Percentiles rank a stretch among this genome's conserved stretches.
phyloP scores from a whole-genome alignment of 2,113 vertebrate genomes.

The Phrynosoma platyrhinos region DNA sequence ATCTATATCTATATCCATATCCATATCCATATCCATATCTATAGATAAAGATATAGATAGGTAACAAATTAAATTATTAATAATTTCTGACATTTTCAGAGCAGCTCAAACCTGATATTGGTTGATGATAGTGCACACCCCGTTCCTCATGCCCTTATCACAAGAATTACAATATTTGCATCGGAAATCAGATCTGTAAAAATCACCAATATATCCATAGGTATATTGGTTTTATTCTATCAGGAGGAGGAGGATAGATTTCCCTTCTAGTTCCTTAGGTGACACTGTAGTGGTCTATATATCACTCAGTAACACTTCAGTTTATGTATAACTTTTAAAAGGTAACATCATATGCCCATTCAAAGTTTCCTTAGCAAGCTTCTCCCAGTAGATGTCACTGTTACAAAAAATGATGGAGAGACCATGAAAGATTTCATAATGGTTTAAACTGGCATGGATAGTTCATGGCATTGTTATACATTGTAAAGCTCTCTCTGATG shows the following conservation, averaged over 20 bases:
- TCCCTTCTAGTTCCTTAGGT: neutral
- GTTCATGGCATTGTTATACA: neutral
- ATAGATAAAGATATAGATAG: too few relatives aligned
- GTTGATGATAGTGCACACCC: too few relatives aligned
- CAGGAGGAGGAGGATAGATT: neutral
- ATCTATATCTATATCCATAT: too few relatives aligned
- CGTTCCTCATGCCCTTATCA: too few relatives aligned
- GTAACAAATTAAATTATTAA: too few relatives aligned
- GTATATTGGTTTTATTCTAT: neutral
- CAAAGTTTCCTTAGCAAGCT: neutral
- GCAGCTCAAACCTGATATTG: too few relatives aligned
- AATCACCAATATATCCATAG: neutral
- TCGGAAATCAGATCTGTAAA: too few relatives aligned
- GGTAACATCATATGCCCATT: neutral
- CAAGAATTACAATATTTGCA: too few relatives aligned
- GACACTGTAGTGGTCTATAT: neutral
- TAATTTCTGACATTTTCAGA: too few relatives aligned
- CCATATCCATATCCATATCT: too few relatives aligned
- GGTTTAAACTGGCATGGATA: neutral
- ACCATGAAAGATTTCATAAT: neutral
- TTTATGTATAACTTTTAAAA: rapidly evolving
- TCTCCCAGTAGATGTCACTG: slow-evolving; percentile 55
- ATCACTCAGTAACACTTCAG: neutral
- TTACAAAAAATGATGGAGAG: slow-evolving; percentile 23
- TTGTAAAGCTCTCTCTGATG: neutral